Conservation (phyloP, 2,113 vertebrate genomes). For the Athene noctua region DNA sequence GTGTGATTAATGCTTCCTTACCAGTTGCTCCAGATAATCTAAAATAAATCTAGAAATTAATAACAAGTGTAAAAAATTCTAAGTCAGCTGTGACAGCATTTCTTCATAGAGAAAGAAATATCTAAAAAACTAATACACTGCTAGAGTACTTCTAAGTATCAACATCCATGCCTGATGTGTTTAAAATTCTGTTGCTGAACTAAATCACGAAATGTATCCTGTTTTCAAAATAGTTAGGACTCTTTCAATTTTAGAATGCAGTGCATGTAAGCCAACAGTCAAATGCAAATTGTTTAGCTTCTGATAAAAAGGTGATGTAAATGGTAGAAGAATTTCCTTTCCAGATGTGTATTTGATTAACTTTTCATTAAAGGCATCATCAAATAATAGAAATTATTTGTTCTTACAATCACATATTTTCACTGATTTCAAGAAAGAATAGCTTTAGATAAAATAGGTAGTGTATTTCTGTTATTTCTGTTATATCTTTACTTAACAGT, state of each 20-base stretch:
- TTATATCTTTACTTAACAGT: background rate
- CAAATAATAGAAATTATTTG: background rate
- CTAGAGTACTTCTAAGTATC: background rate
- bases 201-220: background rate
- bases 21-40: background rate
- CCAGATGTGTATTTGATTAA: background rate
- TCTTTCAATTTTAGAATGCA: background rate
- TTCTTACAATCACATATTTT: background rate
- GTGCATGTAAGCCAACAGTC: fast-evolving
- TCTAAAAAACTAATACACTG: background rate
- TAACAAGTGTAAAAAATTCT: background rate
- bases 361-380: background rate
- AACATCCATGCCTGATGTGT: background rate
- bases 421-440: background rate
- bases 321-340: background rate
- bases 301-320: background rate
- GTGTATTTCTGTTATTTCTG: background rate
- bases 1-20: background rate
- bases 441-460: background rate
- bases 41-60: background rate
- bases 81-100: background rate
- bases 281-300: background rate
- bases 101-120: background rate
- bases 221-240: background rate
- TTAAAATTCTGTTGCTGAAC: background rate